phyloP scores from a whole-genome alignment of 2,888 invertebrate genomes.

The Patella depressa region DNA sequence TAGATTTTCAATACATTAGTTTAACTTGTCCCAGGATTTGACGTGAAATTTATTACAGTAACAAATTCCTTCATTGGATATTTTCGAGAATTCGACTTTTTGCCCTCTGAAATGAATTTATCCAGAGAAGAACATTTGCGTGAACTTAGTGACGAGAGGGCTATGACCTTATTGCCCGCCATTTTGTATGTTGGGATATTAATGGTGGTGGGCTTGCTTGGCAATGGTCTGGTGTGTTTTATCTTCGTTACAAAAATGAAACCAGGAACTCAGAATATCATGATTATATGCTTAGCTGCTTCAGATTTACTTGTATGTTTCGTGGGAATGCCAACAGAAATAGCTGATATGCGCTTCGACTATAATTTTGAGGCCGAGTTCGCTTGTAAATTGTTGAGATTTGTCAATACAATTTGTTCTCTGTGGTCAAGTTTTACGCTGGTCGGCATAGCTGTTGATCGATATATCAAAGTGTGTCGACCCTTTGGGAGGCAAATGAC shows the following conservation, averaged over 20 bases:
- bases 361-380: conserved; percentile 50
- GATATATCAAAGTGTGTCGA: conserved; percentile 53
- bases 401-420: conserved; percentile 47
- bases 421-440: conserved; percentile 54
- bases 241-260: conserved; percentile 49
- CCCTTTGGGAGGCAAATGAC: conserved; percentile 51
- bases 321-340: conserved; percentile 52
- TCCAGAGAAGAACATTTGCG: conserved; percentile 18
- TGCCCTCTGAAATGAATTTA: no score
- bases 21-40: no score
- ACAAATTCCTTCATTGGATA: no score
- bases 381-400: conserved; percentile 51
- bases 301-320: conserved; percentile 53
- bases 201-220: conserved; percentile 49
- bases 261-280: conserved; percentile 48
- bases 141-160: conserved; percentile 44
- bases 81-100: no score
- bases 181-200: conserved; percentile 48
- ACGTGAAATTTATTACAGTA: no score
- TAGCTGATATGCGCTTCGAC: conserved; percentile 52
- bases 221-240: conserved; percentile 52
- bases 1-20: no score
- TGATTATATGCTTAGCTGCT: conserved; percentile 52
- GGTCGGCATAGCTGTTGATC: conserved; percentile 51
- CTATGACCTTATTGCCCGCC: conserved; percentile 46